Base-by-base conservation (phyloP, 2,888 invertebrate species). In the Agriopis leucophaearia region DNA sequence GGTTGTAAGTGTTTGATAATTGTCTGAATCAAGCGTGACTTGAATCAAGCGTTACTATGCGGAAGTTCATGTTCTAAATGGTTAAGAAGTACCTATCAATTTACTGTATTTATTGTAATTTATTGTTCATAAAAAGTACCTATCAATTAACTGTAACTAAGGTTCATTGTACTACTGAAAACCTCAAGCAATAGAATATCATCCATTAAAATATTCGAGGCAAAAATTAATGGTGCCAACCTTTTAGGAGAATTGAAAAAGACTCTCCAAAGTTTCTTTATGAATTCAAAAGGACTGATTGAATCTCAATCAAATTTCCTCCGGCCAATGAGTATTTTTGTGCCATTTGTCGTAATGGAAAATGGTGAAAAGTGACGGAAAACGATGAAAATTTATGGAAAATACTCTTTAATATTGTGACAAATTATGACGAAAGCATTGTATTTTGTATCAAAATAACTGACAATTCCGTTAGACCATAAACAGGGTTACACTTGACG, bases 271-370 rank as follows among this genome's bases (percentile, higher is more conserved):
- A 71, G 70, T 76, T 81, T 81, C 80, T 80, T 84, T 83, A 83
- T 82, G 82, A 85, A 84, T 86, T 85, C 82, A 85, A 85, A 88
- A 87, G 84, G 86, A 78, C 81, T 83, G 77, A 84, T 84, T 84
- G 78, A 81, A 80, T 84, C 80, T 76, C 78, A 86, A 86, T 87
- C 79, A 80, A 87, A 84, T 80, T 81, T 82, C 74, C 73, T 64
- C 51, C 16, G 59, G 75, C 70, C 71, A 77, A 77, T 72, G 71
- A 73, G 71, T 73, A 73, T 63, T 69, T 63, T 69, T 63, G 58
- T 59, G 59, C 59, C 38, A 44, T 55, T 58, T 59, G 67, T 48
- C 57, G 62, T 52, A 42, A 62, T 50, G 54, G 58, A 59, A 63
- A 67, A 63, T 62, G 50, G 48, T 15, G 35, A 38, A 52, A 52